Evolutionary conservation across 2,888 invertebrate genomes (phyloP).

Genomic region (Pyralis farinalis): DNA sequence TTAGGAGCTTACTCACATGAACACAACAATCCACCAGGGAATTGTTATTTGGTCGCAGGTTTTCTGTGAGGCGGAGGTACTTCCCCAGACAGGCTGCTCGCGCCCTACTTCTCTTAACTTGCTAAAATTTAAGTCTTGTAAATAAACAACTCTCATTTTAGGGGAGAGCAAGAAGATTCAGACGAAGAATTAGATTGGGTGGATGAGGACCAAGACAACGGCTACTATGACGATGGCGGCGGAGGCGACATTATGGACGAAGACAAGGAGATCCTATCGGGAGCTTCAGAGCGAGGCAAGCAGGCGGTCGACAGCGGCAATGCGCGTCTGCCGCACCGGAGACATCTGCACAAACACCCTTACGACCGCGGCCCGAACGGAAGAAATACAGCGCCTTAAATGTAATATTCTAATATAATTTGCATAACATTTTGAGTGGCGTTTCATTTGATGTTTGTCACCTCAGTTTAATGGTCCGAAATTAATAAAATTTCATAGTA

Average conservation of each 20-base stretch:
- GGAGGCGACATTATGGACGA: constrained; percentile 59
- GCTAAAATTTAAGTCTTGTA: too few relatives aligned
- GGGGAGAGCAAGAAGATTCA: constrained; percentile 45
- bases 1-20: too few relatives aligned
- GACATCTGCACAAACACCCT: constrained; percentile 77
- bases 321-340: constrained; percentile 55
- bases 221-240: constrained; percentile 52
- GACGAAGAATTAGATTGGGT: constrained; percentile 55
- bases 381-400: constrained; percentile 22
- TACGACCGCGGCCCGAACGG: constrained; percentile 66
- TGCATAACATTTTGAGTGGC: constrained; percentile 21
- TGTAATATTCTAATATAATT: constrained; percentile 19
- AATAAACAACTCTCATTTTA: constrained; percentile 28
- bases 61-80: too few relatives aligned
- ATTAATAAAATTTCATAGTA: too few relatives aligned
- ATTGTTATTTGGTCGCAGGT: too few relatives aligned
- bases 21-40: too few relatives aligned
- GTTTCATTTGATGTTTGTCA: constrained; percentile 25
- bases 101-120: too few relatives aligned
- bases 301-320: constrained; percentile 35
- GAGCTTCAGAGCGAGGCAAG: constrained; percentile 23
- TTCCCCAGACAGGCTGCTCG: too few relatives aligned
- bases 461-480: too few relatives aligned
- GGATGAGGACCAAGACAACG: constrained; percentile 44
- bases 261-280: constrained; percentile 46